Evolutionary conservation across 2,113 vertebrate genomes (phyloP).

Genomic region (Saguinus midas): DNA sequence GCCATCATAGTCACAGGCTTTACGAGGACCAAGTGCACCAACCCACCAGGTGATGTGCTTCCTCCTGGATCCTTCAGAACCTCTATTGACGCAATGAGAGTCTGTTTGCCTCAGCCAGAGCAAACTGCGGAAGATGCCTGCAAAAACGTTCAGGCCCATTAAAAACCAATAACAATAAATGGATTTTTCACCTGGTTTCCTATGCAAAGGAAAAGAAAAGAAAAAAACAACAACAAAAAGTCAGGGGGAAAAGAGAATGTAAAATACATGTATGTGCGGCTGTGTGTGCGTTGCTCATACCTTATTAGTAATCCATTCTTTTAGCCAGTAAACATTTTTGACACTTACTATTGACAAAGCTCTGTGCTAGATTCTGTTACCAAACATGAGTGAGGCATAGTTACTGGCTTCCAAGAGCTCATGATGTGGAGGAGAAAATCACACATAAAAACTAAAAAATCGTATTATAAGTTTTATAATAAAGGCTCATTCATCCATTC

Average conservation of each 20-base stretch:
- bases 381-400: neutral
- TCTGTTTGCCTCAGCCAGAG: neutral
- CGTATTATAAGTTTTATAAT: neutral
- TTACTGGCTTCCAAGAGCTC: neutral
- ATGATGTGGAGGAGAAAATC: neutral
- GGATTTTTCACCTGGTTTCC: slow-evolving; percentile 57
- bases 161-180: slow-evolving; percentile 45
- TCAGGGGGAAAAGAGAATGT: neutral
- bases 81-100: neutral
- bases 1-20: neutral
- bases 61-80: neutral
- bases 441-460: slow-evolving; percentile 16
- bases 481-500: slow-evolving; percentile 52
- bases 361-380: neutral
- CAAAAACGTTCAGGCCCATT: neutral
- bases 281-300: fast-evolving
- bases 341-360: neutral
- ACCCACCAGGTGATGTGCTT: neutral
- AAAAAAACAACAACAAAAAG: neutral
- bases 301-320: neutral
- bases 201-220: neutral
- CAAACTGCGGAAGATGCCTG: neutral
- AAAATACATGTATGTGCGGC: fast-evolving
- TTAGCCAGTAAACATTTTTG: neutral
- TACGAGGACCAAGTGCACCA: neutral